Evolutionary conservation across 2,113 vertebrate genomes (phyloP).

Genomic region (Myotis davidii): DNA sequence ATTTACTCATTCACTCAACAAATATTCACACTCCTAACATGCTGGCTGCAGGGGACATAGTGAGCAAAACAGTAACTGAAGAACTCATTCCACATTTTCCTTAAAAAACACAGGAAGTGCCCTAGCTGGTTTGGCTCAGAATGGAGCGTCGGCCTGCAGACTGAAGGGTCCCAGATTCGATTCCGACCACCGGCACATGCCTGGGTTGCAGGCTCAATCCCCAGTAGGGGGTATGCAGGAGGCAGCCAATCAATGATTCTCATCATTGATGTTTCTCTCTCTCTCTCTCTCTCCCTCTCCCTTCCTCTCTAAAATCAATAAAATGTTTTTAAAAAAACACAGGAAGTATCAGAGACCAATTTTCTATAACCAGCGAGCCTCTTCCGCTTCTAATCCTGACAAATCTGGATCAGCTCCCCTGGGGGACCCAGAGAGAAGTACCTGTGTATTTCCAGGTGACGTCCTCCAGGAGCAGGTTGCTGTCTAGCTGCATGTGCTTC

Average conservation of each 20-base stretch:
- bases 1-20: not conserved
- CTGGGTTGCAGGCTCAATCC: too few species aligned
- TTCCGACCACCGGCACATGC: too few species aligned
- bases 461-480: slow-evolving; percentile 92
- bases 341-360: not conserved
- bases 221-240: too few species aligned
- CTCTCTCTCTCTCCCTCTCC: too few species aligned
- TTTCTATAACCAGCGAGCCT: not conserved
- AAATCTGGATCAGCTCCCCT: not conserved
- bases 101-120: not conserved
- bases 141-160: too few species aligned
- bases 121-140: too few species aligned
- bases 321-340: not conserved
- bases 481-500: slow-evolving; percentile 92
- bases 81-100: not conserved
- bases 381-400: not conserved
- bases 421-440: slow-evolving; percentile 64
- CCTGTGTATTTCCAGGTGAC: slow-evolving; percentile 99
- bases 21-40: not conserved
- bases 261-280: too few species aligned
- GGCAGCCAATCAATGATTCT: too few species aligned
- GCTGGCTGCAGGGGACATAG: not conserved
- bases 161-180: too few species aligned
- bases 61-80: not conserved
- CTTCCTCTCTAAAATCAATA: too few species aligned